These are phyloP conservation scores for Sapajus apella DNA, from an alignment of 2,113 vertebrate genomes.

Conservation along the genomic window DNA sequence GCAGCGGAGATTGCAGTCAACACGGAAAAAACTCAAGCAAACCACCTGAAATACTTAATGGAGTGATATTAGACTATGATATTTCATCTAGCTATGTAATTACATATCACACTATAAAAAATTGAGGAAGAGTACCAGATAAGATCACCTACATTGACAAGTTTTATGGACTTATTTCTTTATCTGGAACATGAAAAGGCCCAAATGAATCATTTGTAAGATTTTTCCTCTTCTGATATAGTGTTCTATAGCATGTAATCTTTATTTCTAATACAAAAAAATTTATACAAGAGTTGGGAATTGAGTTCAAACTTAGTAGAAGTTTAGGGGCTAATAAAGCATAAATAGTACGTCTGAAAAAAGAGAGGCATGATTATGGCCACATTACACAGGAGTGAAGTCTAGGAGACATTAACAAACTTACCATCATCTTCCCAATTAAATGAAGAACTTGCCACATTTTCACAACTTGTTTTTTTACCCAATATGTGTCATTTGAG, in stretches of 20 bases:
- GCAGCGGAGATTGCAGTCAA: too few relatives aligned
- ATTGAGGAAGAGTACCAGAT: background rate
- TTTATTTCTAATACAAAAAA: background rate
- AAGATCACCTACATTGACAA: background rate
- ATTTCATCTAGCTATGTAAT: background rate
- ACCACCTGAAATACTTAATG: background rate
- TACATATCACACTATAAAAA: background rate
- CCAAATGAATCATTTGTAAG: background rate
- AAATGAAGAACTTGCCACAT: background rate
- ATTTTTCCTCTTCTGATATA: background rate
- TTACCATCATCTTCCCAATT: too few relatives aligned
- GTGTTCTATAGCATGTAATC: background rate
- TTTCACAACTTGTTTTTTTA: background rate
- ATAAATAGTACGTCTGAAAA: background rate
- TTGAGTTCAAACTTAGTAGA: background rate
- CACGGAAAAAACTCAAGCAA: background rate
- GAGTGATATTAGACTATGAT: background rate
- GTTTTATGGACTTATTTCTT: background rate
- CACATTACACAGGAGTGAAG: background rate
- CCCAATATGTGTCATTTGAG: background rate
- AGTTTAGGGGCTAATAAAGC: background rate
- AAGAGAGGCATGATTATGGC: rapidly evolving
- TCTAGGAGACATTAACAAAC: rapidly evolving
- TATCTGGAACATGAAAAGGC: background rate
- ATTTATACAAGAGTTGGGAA: background rate